Conservation (phyloP, 2,113 vertebrate genomes). For the Paramormyrops kingsleyae region DNA sequence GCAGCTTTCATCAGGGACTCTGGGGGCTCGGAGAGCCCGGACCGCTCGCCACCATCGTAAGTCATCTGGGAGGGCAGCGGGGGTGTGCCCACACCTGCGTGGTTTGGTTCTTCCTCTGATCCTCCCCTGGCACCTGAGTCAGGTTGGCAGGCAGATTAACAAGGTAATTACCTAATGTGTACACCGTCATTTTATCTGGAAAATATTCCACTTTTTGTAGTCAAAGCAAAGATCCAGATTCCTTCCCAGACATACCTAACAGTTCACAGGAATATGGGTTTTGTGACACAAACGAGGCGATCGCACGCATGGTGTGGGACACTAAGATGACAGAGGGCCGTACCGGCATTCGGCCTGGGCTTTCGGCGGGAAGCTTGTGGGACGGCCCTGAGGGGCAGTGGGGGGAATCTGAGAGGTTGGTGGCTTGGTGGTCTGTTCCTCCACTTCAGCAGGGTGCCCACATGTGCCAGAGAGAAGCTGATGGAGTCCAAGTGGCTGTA, state of each 20-base stretch:
- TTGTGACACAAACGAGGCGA: neutral
- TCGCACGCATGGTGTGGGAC: neutral
- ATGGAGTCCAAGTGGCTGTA: constrained; percentile 68
- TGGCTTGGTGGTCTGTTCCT: constrained; percentile 26
- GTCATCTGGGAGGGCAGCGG: neutral
- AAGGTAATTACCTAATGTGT: neutral
- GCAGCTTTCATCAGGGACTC: constrained; percentile 67
- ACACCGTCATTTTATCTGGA: neutral
- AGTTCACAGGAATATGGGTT: neutral
- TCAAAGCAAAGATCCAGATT: neutral
- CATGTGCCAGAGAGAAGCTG: constrained; percentile 72
- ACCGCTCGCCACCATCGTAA: neutral
- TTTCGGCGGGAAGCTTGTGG: neutral
- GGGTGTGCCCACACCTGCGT: neutral
- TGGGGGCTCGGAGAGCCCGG: constrained; percentile 25
- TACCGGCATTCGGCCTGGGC: constrained; percentile 15
- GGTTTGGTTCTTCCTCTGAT: neutral
- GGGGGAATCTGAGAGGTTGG: constrained; percentile 12
- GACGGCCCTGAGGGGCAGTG: neutral
- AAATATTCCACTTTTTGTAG: neutral
- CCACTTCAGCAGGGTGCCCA: constrained; percentile 66
- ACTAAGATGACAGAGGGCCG: neutral
- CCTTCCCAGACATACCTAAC: neutral
- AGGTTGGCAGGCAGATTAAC: neutral
- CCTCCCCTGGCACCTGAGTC: neutral